A percentile compares a stretch with the other conserved stretches of the same genome.
Evolutionary conservation across 2,797 vertebrate species (phyloP).

Genomic region (Lepus oiostolus): DNA sequence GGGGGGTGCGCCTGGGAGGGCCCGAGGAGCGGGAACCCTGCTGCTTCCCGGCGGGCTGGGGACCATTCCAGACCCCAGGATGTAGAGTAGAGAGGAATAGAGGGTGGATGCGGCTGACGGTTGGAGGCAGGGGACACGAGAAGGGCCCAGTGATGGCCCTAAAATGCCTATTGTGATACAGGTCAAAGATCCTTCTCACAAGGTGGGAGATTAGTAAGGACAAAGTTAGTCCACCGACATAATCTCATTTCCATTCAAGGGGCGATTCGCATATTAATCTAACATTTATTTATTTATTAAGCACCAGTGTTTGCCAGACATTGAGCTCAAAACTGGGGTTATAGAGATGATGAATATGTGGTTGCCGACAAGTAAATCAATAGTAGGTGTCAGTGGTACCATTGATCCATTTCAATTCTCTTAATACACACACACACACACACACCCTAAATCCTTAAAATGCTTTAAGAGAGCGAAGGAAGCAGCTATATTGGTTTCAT

Average conservation of each 20-base stretch:
- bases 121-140: neutral
- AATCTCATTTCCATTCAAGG: conserved; percentile 43
- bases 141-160: neutral
- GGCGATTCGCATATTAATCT: conserved; percentile 19
- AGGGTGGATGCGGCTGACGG: conserved; percentile 16
- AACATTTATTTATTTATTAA: conserved; percentile 62
- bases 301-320: conserved; percentile 46
- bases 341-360: neutral
- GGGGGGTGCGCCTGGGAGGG: neutral
- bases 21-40: neutral
- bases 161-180: conserved; percentile 24
- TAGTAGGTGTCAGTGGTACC: conserved; percentile 3
- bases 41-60: neutral
- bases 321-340: conserved; percentile 34
- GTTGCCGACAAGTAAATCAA: conserved; percentile 31
- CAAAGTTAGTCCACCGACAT: conserved; percentile 36
- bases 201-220: conserved; percentile 41
- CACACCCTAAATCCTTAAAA: conserved; percentile 37
- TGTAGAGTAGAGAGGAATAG: conserved; percentile 27
- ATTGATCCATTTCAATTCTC: conserved; percentile 36
- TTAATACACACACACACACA: neutral
- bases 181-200: neutral
- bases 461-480: conserved; percentile 53
- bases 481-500: conserved; percentile 61
- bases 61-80: conserved; percentile 61